Conservation (phyloP, 2,113 vertebrate species). For the Beaufortia kweichowensis region DNA sequence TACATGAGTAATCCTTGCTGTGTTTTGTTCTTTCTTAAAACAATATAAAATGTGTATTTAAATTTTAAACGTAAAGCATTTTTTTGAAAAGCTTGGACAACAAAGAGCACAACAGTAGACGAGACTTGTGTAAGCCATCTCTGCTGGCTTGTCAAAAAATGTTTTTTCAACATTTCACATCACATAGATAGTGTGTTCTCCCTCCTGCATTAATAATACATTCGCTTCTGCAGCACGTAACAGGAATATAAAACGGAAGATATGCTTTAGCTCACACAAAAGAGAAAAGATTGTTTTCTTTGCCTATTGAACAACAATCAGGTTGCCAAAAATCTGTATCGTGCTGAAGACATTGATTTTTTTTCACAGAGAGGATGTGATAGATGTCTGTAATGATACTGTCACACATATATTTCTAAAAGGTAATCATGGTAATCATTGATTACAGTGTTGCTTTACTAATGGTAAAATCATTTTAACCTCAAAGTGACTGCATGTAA, state of each 20-base stretch:
- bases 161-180: conserved; percentile 31
- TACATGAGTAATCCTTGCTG: no score
- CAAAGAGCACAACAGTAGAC: not conserved
- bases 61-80: not conserved
- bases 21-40: no score
- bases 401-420: conserved; percentile 3
- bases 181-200: not conserved
- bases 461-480: conserved; percentile 3
- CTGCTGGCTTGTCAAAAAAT: conserved; percentile 7
- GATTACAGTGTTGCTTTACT: not conserved
- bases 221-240: not conserved
- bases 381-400: conserved; percentile 10
- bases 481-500: not conserved
- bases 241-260: conserved; percentile 17
- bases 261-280: not conserved
- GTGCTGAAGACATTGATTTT: conserved; percentile 11
- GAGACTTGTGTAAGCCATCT: not conserved
- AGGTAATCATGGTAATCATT: conserved; percentile 2
- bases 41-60: conserved; percentile 1
- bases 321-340: conserved; percentile 9
- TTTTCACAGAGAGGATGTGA: not conserved
- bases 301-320: not conserved
- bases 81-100: not conserved
- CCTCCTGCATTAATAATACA: conserved; percentile 35
- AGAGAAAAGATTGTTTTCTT: not conserved